Percentiles rank a stretch among this genome's conserved stretches.
Evolutionary conservation across 2,113 vertebrate genomes (phyloP).

Genomic region (Psittacula cyanocephala): DNA sequence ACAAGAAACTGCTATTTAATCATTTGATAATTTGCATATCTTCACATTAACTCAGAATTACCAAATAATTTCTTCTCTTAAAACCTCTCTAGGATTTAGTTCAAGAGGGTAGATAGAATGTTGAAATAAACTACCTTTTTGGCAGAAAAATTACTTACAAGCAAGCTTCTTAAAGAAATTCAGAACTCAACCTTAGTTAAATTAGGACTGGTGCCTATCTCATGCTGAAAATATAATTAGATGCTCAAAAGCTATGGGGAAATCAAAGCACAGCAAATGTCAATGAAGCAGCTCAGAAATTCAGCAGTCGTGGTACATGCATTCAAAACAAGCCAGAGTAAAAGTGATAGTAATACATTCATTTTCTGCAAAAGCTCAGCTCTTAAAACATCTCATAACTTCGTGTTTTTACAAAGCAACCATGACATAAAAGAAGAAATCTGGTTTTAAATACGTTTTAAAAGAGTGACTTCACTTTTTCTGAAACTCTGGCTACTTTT

Average conservation of each 20-base stretch:
- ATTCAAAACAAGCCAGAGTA: not conserved
- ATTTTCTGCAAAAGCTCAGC: not conserved
- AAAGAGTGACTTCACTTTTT: not conserved
- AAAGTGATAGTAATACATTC: not conserved
- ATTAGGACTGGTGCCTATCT: not conserved
- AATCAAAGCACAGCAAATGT: not conserved
- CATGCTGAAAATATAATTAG: not conserved
- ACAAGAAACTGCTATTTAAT: not conserved
- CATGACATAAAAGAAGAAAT: not conserved
- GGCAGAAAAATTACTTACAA: not conserved
- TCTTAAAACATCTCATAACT: not conserved
- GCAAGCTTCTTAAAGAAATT: not conserved
- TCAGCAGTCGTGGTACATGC: not conserved
- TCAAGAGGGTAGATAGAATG: not conserved
- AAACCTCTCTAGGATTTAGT: not conserved
- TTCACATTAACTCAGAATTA: not conserved
- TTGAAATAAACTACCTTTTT: not conserved
- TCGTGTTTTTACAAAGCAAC: not conserved
- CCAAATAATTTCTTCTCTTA: not conserved
- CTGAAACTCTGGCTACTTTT: not conserved
- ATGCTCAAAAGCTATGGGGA: not conserved
- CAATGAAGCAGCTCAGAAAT: not conserved
- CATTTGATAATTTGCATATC: not conserved
- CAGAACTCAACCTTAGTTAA: not conserved
- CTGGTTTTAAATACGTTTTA: not conserved